A percentile compares a stretch with the other conserved stretches of the same genome.
phyloP scores from a whole-genome alignment of 2,888 invertebrate species.

The Trichopoda pennipes region DNA sequence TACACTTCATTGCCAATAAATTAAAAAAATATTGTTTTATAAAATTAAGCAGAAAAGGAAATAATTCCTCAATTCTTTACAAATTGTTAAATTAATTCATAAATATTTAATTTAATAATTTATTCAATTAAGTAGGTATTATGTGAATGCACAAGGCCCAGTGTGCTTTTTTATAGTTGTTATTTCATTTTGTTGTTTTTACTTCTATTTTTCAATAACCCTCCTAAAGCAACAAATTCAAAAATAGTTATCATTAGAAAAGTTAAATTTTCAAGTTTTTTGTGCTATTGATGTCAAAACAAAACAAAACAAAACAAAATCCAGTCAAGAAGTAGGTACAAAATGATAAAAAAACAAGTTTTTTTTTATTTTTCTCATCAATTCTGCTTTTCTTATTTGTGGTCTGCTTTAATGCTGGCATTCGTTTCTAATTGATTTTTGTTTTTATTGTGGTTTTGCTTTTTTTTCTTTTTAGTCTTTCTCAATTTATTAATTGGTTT shows the following conservation, averaged over 20 bases:
- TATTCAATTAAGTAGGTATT: background rate
- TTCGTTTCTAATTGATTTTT: constrained; percentile 34
- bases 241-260: constrained; percentile 21
- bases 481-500: constrained; percentile 16
- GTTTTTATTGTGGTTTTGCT: background rate
- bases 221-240: constrained; percentile 16
- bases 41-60: no score
- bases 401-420: constrained; percentile 38
- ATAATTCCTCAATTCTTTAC: no score
- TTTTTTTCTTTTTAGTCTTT: background rate
- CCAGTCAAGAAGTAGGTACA: background rate
- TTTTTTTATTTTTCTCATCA: background rate
- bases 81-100: no score
- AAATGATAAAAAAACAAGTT: constrained; percentile 41
- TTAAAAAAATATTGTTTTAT: no score
- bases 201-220: constrained; percentile 4
- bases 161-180: background rate
- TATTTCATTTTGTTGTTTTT: background rate
- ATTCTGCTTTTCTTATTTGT: background rate
- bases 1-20: no score
- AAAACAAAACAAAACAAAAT: constrained; percentile 1
- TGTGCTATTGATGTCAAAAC: constrained; percentile 1
- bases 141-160: background rate
- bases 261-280: constrained; percentile 36
- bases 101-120: no score